Evolutionary conservation across 1,140 invertebrate species (phyloP).

Genomic region (Papilio polyxenes): DNA sequence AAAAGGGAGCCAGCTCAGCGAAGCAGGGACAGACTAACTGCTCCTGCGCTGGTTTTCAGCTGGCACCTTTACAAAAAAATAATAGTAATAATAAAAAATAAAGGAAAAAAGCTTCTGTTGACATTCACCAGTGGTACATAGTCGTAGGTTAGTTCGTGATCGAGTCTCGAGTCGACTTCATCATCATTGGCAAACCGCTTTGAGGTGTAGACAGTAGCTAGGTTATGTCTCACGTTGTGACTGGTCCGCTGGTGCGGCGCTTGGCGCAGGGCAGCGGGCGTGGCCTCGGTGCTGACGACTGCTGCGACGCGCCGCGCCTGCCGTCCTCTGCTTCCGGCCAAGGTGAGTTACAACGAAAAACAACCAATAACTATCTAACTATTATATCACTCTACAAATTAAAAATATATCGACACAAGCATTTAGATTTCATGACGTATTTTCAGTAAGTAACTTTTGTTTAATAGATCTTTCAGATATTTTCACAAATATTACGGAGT

Average conservation of each 20-base stretch:
- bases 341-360: conserved; percentile 58
- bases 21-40: too few relatives aligned
- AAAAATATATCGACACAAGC: background rate
- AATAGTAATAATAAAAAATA: background rate
- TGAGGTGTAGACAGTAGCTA: conserved; percentile 71
- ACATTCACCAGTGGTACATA: conserved; percentile 11
- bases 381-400: background rate
- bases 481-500: background rate
- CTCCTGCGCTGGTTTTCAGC: too few relatives aligned
- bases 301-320: conserved; percentile 80
- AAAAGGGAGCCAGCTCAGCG: too few relatives aligned
- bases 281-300: conserved; percentile 84
- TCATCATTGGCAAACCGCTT: conserved; percentile 58
- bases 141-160: background rate
- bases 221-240: conserved; percentile 78
- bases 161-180: conserved; percentile 19
- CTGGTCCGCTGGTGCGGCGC: conserved; percentile 80
- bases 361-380: background rate
- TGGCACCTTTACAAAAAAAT: too few relatives aligned
- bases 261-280: conserved; percentile 83
- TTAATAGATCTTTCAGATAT: background rate
- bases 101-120: background rate
- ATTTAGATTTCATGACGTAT: background rate
- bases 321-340: conserved; percentile 73
- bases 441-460: background rate